Evolutionary conservation across 2,888 invertebrate genomes (phyloP).

Genomic region (Xestia c-nigrum): DNA sequence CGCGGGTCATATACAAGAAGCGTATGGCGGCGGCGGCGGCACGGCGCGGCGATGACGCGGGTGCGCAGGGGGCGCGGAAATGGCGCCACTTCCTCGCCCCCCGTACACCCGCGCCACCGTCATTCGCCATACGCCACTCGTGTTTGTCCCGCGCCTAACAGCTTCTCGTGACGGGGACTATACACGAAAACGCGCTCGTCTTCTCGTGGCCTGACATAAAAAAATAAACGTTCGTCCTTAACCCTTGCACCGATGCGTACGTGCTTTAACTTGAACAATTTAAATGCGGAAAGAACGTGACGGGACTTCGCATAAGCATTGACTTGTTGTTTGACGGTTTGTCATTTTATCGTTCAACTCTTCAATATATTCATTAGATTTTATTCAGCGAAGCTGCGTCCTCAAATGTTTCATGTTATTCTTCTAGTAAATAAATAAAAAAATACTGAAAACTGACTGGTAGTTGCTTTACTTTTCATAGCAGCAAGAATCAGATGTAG

Average conservation of each 20-base stretch:
- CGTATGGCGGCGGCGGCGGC: too few relatives aligned
- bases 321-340: background rate
- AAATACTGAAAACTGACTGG: too few relatives aligned
- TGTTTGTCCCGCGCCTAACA: too few relatives aligned
- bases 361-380: background rate
- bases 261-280: conserved; percentile 17
- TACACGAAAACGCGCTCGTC: conserved; percentile 1
- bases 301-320: conserved; percentile 18
- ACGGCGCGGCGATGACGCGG: too few relatives aligned
- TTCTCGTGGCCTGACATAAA: background rate
- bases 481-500: background rate
- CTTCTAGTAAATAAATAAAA: too few relatives aligned
- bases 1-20: too few relatives aligned
- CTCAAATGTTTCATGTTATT: too few relatives aligned
- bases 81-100: too few relatives aligned
- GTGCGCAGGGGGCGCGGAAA: too few relatives aligned
- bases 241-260: conserved; percentile 35
- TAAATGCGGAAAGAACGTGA: conserved; percentile 42
- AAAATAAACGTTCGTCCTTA: conserved; percentile 26
- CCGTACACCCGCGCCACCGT: too few relatives aligned
- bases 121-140: too few relatives aligned
- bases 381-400: background rate
- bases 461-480: background rate
- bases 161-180: too few relatives aligned
- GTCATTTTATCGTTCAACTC: background rate